Conservation (phyloP, 2,113 vertebrate species). For the Petrocephalus microphthalmus region DNA sequence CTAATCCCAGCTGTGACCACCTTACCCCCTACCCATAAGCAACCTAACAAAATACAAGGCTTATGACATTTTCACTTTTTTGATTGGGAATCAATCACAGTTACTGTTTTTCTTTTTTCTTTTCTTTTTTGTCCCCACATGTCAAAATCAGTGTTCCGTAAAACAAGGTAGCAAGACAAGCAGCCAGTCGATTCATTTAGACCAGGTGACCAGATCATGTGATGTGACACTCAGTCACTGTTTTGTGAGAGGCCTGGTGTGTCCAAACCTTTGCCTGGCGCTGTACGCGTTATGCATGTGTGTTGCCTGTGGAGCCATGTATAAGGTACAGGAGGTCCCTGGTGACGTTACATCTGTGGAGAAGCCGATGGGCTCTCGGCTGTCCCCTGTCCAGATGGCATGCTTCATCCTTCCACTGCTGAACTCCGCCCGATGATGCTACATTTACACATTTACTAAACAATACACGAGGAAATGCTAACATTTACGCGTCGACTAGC, state of each 20-base stretch:
- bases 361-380: not conserved
- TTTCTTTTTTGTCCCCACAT: too few species aligned
- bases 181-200: not conserved
- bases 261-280: not conserved
- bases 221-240: not conserved
- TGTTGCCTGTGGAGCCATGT: not conserved
- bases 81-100: too few species aligned
- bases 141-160: too few species aligned
- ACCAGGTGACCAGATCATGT: not conserved
- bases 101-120: too few species aligned
- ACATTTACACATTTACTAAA: not conserved
- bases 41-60: too few species aligned
- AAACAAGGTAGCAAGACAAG: not conserved
- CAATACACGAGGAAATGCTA: not conserved
- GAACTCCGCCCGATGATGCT: not conserved
- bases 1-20: too few species aligned
- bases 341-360: not conserved
- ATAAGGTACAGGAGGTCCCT: not conserved
- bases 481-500: not conserved
- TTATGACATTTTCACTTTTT: too few species aligned
- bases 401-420: too few species aligned
- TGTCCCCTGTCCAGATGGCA: not conserved
- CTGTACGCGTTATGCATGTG: not conserved
- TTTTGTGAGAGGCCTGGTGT: not conserved
- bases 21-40: too few species aligned